phyloP scores from a whole-genome alignment of 2,797 vertebrate species.

The Cygnus olor region DNA sequence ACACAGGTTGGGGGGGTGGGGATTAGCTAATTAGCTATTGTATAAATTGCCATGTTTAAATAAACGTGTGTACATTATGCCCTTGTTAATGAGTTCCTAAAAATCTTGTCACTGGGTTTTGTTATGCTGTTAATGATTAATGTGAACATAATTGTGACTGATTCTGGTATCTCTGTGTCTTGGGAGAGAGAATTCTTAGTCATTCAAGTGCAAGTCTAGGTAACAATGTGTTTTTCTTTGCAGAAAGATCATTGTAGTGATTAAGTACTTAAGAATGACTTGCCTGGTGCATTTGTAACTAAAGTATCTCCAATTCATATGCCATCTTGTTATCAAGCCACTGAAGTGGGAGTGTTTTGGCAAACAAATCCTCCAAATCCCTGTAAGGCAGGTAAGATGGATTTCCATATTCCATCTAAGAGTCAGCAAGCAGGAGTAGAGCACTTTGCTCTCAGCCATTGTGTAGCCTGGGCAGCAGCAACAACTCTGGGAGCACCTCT shows the following conservation, averaged over 20 bases:
- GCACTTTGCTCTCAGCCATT: neutral
- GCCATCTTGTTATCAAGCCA: neutral
- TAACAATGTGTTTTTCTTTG: neutral
- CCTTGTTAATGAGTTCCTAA: slow-evolving; percentile 22
- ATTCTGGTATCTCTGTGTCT: neutral
- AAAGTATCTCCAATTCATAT: neutral
- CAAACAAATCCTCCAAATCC: neutral
- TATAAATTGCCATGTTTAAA: slow-evolving; percentile 63
- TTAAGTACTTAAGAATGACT: neutral
- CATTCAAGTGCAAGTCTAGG: neutral
- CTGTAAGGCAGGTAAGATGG: neutral
- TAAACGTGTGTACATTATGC: slow-evolving; percentile 51
- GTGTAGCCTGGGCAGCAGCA: neutral
- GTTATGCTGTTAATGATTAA: neutral
- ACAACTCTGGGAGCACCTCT: neutral
- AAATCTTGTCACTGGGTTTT: neutral
- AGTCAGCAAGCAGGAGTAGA: neutral
- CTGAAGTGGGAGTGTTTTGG: neutral
- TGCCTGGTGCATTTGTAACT: neutral
- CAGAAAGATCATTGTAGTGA: neutral
- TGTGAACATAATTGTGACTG: neutral
- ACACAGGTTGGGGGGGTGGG: neutral
- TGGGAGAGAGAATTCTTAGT: neutral
- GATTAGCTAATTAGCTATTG: neutral
- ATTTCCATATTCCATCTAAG: neutral